Percentiles rank a stretch among this genome's conserved stretches.
These are phyloP conservation scores for Sesia bembeciformis DNA, from an alignment of 2,888 invertebrate species.

Conservation along the genomic window DNA sequence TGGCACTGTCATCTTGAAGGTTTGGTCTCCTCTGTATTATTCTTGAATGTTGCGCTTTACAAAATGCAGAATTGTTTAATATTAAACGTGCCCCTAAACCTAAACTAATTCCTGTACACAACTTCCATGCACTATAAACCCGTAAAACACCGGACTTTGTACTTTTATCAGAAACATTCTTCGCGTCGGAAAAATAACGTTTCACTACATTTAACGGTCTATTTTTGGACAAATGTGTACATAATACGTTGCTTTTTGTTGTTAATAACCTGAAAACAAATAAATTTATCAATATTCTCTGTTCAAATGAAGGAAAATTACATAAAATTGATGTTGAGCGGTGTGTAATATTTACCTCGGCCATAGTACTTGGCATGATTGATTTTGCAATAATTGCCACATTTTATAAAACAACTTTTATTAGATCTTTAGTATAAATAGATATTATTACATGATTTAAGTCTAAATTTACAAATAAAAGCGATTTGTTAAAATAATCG, in stretches of 20 bases:
- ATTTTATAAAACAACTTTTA: slow-evolving; percentile 22
- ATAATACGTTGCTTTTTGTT: slow-evolving; percentile 34
- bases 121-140: slow-evolving; percentile 56
- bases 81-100: slow-evolving; percentile 46
- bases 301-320: not conserved
- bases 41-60: slow-evolving; percentile 74
- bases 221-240: slow-evolving; percentile 40
- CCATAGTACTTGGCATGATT: slow-evolving; percentile 38
- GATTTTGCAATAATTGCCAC: slow-evolving; percentile 56
- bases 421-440: too few species aligned
- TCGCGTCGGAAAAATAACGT: slow-evolving; percentile 39
- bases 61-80: slow-evolving; percentile 75
- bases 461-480: too few species aligned
- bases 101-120: slow-evolving; percentile 60
- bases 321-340: slow-evolving; percentile 6
- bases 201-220: slow-evolving; percentile 39
- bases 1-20: slow-evolving; percentile 62
- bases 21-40: slow-evolving; percentile 72
- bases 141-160: slow-evolving; percentile 34
- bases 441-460: too few species aligned
- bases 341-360: slow-evolving; percentile 38
- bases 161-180: slow-evolving; percentile 32
- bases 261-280: slow-evolving; percentile 43
- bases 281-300: not conserved
- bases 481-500: too few species aligned